A percentile compares a stretch with the other conserved stretches of the same genome.
Conservation (phyloP, 2,888 invertebrate genomes). For the Cosmia trapezina region DNA sequence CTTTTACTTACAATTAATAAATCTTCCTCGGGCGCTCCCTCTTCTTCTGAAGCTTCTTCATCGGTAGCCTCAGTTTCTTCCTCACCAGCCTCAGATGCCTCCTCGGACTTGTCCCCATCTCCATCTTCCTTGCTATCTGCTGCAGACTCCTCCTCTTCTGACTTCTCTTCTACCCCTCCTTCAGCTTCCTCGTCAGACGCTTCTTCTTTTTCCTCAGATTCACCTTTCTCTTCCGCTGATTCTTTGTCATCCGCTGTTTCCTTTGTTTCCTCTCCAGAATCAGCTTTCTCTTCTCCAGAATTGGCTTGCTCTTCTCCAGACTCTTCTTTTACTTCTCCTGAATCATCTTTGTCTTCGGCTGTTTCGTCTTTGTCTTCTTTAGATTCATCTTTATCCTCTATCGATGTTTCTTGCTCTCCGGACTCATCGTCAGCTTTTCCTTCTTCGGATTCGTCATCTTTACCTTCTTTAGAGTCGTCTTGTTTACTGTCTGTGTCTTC, state of each 20-base stretch:
- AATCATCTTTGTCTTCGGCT: conserved; percentile 76
- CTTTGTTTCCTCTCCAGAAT: conserved; percentile 74
- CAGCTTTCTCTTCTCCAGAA: conserved; percentile 79
- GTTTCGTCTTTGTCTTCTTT: conserved; percentile 69
- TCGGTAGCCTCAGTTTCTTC: conserved; percentile 68
- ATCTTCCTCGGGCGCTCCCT: conserved; percentile 92
- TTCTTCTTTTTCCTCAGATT: conserved; percentile 72
- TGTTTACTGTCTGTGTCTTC: conserved; percentile 66
- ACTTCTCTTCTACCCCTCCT: conserved; percentile 67
- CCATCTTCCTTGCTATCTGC: conserved; percentile 62
- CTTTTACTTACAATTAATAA: conserved; percentile 88
- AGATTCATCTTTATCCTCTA: conserved; percentile 65
- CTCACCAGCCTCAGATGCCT: conserved; percentile 69
- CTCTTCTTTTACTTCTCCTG: conserved; percentile 73
- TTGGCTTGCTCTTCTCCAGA: conserved; percentile 79
- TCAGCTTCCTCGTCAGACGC: conserved; percentile 70
- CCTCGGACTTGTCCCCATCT: conserved; percentile 71
- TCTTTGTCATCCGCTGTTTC: conserved; percentile 71
- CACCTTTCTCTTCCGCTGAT: conserved; percentile 71
- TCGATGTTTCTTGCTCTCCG: conserved; percentile 72
- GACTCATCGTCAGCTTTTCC: conserved; percentile 77
- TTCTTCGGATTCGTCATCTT: conserved; percentile 73
- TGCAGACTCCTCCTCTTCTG: conserved; percentile 61
- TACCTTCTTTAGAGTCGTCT: conserved; percentile 70
- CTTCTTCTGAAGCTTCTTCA: conserved; percentile 70